Percentiles rank a stretch among this genome's conserved stretches.
phyloP scores from a whole-genome alignment of 2,888 invertebrate genomes.

The Lasioglossum leucozonium region DNA sequence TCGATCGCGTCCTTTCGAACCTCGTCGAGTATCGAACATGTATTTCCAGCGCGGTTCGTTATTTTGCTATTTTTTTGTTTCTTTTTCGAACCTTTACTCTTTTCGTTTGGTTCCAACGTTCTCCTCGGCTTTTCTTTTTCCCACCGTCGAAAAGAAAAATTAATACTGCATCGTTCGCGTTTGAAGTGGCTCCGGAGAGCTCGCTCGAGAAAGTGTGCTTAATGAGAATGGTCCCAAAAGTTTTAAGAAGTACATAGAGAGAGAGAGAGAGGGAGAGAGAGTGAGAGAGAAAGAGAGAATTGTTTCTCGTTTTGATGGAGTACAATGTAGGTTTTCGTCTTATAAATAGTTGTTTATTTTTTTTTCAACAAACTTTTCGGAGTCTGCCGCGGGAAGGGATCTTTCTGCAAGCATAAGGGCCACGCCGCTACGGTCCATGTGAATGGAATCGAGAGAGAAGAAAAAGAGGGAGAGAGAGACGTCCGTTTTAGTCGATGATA shows the following conservation, averaged over 20 bases:
- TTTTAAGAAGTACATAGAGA: constrained; percentile 75
- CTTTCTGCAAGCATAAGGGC: constrained; percentile 40
- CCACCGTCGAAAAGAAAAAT: constrained; percentile 67
- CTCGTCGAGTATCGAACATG: constrained; percentile 28
- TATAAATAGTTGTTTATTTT: constrained; percentile 32
- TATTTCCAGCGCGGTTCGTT: not conserved
- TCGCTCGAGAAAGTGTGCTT: constrained; percentile 68
- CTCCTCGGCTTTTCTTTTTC: not conserved
- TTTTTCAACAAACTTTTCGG: constrained; percentile 31
- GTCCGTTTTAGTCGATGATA: constrained; percentile 62
- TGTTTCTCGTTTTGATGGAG: constrained; percentile 49
- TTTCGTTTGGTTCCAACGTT: not conserved
- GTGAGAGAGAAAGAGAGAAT: too few species aligned
- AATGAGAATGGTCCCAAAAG: constrained; percentile 82
- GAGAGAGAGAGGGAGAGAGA: too few species aligned
- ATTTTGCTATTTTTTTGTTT: constrained; percentile 1
- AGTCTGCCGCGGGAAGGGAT: constrained; percentile 36
- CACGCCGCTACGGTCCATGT: constrained; percentile 42
- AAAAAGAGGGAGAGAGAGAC: constrained; percentile 45
- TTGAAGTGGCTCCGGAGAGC: constrained; percentile 68
- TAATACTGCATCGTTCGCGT: constrained; percentile 73
- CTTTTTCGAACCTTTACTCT: not conserved
- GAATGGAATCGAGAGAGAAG: not conserved
- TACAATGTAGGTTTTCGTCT: constrained; percentile 40
- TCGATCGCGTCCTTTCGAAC: constrained; percentile 28